phyloP scores from a whole-genome alignment of 2,888 invertebrate species.

The Cerastis leucographa region DNA sequence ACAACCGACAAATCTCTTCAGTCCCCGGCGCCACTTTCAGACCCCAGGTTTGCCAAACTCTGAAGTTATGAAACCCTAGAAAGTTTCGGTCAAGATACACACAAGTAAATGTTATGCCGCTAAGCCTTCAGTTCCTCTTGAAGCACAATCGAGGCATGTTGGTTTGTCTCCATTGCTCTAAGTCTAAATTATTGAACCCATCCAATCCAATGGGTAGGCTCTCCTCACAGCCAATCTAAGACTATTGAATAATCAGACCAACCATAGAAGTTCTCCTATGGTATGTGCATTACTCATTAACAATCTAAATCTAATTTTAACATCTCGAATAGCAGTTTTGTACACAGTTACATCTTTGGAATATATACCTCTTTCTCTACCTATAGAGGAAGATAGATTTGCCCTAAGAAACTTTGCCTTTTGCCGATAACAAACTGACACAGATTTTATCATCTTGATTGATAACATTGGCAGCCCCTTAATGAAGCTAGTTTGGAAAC shows the following conservation, averaged over 20 bases:
- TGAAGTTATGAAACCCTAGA: background rate
- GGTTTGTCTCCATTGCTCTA: background rate
- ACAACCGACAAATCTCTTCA: no score
- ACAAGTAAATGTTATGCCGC: background rate
- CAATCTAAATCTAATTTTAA: no score
- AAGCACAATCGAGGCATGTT: background rate
- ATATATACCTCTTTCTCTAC: background rate
- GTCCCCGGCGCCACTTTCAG: no score
- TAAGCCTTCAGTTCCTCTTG: background rate
- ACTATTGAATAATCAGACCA: background rate
- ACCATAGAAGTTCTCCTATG: background rate
- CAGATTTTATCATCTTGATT: background rate
- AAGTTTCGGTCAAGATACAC: background rate
- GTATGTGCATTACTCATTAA: background rate
- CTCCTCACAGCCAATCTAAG: background rate
- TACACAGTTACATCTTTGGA: background rate
- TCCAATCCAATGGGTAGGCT: background rate
- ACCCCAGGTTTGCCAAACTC: background rate
- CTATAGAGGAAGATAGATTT: background rate
- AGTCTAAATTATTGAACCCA: background rate
- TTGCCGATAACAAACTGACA: constrained; percentile 4
- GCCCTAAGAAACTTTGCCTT: background rate
- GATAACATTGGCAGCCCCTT: background rate
- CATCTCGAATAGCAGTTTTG: constrained; percentile 2
- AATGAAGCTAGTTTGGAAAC: background rate